Base-by-base conservation (phyloP, 2,113 vertebrate genomes). In the Nothoprocta pentlandii region DNA sequence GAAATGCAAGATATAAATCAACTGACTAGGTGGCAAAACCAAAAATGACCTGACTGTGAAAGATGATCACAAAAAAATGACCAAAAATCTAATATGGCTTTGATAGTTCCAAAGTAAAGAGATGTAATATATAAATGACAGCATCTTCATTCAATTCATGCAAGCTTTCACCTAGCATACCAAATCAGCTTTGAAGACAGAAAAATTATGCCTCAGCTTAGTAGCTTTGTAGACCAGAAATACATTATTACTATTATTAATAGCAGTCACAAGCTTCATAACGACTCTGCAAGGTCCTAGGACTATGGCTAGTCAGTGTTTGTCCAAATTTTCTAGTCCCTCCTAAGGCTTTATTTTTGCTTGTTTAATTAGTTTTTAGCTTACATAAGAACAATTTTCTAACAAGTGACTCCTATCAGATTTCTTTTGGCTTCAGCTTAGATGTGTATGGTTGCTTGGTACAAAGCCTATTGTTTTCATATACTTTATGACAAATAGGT, bases 391-490 rank as follows among this genome's bases (percentile, higher is more conserved):
- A 0, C 4, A 9, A 5, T 46, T 69, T 4, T 85, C 8, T 76
- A 61, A 36, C 7, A 42, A 20, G 34, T 44, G 17, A 51, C 2
- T 22, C 20, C 34, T 78, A 6, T 1, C 20, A 68, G 21, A 21
- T 12, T 19, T 5, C 2, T 51, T 89, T 85, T 49, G 63, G 1
- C 12, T 89, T 85, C 49, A 70, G 4, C 4, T 19, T 19, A 51
- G 5, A 5, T 30, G 6, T 59, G 16, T 70, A 21, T 2, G 62
- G 11, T 19, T 81, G 2, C 36, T 16, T 61, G 25, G 3, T 28
- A 3, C 17, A 68, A 79, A 6, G 1, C 1, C 10, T 11, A 12
- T 64, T 44, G 4, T 3, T 16, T 61, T 69, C n/a, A 5, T 2
- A 0, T 1, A 4, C 10, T 76, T 41, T 85, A 59, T 68, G 2